Evolutionary conservation across 1,140 invertebrate species (phyloP), one percentile per base, ranked within the genome.

Genomic region (Maniola jurtina): DNA sequence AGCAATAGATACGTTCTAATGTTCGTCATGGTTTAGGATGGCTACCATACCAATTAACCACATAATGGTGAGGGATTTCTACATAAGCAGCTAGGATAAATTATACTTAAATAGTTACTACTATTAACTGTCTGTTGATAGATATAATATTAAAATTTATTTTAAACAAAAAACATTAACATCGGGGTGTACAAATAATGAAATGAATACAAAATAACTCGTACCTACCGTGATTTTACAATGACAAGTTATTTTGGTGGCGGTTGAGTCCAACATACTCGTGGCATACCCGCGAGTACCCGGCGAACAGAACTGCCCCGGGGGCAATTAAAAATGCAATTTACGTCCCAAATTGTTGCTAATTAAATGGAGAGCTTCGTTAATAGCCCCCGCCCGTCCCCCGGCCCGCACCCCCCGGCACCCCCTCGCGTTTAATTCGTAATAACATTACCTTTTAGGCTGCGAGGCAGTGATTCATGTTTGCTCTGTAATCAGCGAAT

Each of bases 251-350:
- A 45, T 38, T 38, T 38, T 38, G 38, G 38, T 38, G 0, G 38
- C 38, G 38, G 2, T 38, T 38, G 38, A 38, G 0, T 38, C 38
- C 42, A 11, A 45, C 55, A 42, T 40, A 35, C 60, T 47, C 36
- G 35, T 14, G 45, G 35, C 65, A 40, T n/a, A 45, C 42, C 9
- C 47, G 34, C 56, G 64, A 25, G 1, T 25, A 25, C 25, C 25
- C 25, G 25, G 16, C 52, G 52, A 61, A 54, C 61, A 63, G 48
- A 40, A 56, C 70, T 60, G 38, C 61, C 69, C 59, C 64, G 57
- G 69, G 58, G 68, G 73, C 78, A 75, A 82, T 84, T 84, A 79
- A 84, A 84, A 82, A 81, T 73, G 82, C 76, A 81, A 84, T 84
- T 84, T 81, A 68, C 67, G 66, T 75, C 62, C 69, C 60, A 75